Evolutionary conservation across 2,888 invertebrate species (phyloP), one percentile per base, ranked within the genome.

Genomic region (Meghimatium bilineatum): DNA sequence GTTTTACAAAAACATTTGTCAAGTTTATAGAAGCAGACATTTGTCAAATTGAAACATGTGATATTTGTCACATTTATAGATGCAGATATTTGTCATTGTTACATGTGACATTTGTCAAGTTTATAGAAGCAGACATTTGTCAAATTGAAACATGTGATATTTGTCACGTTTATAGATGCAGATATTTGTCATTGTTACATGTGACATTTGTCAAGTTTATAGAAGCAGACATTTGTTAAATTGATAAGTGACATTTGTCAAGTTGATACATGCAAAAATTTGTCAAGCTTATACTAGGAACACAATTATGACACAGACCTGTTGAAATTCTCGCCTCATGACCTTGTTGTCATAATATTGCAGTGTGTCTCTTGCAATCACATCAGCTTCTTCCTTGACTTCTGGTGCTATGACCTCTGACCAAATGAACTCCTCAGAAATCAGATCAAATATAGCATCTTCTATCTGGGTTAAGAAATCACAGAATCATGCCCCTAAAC

Each of bases 301-400:
- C 56, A 56, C 17, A 56, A 56, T 49, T 14, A 56, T 56, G 3
- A 56, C 14, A 72, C 86, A 79, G 29, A 92, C 92, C 88, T 90
- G 90, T 86, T 88, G 90, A 14, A 91, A 82, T 78, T 91, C 90
- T 52, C 88, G 85, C 77, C 87, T 87, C 78, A 88, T 88, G 44
- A 90, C 88, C 83, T 91, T 92, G 52, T 87, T 88, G 84, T 91
- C 91, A 83, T 89, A 90, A 77, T 90, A 86, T 71, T 89, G 87
- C 23, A 92, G 86, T 3, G 90, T 88, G 75, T 92, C 92, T 32
- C 85, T 85, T 20, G 91, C 91, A 32, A 92, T 87, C n/a, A 88
- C 89, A 12, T 87, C 81, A 14, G 89, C 82, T 60, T 89, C 89
- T 10, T 92, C 91, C 12, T 88, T 87, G 5, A 91, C 86, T 29